These are phyloP conservation scores for Melanocharis versteri DNA, from an alignment of 2,113 vertebrate species.

Conservation along the genomic window DNA sequence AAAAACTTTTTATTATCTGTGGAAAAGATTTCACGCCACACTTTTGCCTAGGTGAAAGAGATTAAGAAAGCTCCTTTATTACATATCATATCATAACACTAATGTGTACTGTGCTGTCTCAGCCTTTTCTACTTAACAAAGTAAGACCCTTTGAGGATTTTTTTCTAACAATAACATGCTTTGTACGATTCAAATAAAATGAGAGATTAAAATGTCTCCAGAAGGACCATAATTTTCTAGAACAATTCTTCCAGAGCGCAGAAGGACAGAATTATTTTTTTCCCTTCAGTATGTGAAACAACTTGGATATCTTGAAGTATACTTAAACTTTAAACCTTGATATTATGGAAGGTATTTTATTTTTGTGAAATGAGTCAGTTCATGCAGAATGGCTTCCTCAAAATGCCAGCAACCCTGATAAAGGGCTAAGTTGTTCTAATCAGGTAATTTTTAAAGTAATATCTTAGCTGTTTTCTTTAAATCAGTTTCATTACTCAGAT, in stretches of 20 bases:
- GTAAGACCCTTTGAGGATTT: neutral
- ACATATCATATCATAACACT: neutral
- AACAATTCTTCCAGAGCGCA: neutral
- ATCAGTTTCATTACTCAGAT: conserved; percentile 21
- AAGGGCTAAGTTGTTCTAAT: neutral
- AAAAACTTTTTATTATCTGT: neutral
- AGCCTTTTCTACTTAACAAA: neutral
- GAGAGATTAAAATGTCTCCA: conserved; percentile 8
- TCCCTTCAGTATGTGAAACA: neutral
- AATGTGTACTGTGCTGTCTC: neutral
- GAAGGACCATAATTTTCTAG: neutral
- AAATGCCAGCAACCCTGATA: neutral
- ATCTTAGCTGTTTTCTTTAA: neutral
- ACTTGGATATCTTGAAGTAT: neutral
- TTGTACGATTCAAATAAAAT: neutral
- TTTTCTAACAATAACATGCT: neutral
- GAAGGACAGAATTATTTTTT: conserved; percentile 4
- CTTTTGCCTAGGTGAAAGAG: neutral
- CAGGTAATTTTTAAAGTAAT: neutral
- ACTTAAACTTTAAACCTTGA: conserved; percentile 2
- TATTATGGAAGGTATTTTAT: neutral
- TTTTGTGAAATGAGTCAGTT: neutral
- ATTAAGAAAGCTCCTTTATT: neutral
- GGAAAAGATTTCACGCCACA: neutral
- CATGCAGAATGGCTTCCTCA: neutral